phyloP scores from a whole-genome alignment of 1,140 invertebrate genomes.

The Phthorimaea operculella region DNA sequence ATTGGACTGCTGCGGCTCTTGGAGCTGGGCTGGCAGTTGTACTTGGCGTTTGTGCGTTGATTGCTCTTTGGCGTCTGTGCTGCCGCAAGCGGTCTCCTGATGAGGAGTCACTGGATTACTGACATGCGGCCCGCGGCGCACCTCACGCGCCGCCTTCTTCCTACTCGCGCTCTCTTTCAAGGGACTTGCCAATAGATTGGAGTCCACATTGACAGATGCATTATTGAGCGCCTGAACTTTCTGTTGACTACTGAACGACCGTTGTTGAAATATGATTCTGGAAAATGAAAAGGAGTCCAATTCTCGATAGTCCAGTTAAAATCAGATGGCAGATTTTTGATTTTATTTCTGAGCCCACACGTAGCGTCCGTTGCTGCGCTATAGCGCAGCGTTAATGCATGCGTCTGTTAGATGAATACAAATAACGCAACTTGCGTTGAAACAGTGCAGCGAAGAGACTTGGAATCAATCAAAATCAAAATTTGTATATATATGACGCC shows the following conservation, averaged over 20 bases:
- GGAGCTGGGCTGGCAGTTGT: constrained; percentile 52
- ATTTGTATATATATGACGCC: too few relatives aligned
- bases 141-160: constrained; percentile 54
- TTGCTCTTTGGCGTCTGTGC: constrained; percentile 60
- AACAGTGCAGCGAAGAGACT: too few relatives aligned
- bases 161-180: constrained; percentile 50
- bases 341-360: too few relatives aligned
- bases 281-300: too few relatives aligned
- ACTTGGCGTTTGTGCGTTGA: constrained; percentile 50
- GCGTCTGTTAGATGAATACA: too few relatives aligned
- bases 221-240: constrained; percentile 50
- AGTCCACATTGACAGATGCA: constrained; percentile 66
- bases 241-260: not conserved
- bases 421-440: too few relatives aligned
- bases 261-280: too few relatives aligned
- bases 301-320: too few relatives aligned
- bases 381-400: too few relatives aligned
- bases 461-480: too few relatives aligned
- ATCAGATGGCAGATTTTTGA: too few relatives aligned
- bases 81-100: constrained; percentile 65
- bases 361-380: too few relatives aligned
- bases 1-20: constrained; percentile 57
- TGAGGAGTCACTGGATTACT: constrained; percentile 64
- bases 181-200: constrained; percentile 61
- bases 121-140: constrained; percentile 64